Evolutionary conservation across 23 tunicate species (phyloP), one percentile per base, ranked within the genome.

Genomic region (Oikopleura albicans): DNA sequence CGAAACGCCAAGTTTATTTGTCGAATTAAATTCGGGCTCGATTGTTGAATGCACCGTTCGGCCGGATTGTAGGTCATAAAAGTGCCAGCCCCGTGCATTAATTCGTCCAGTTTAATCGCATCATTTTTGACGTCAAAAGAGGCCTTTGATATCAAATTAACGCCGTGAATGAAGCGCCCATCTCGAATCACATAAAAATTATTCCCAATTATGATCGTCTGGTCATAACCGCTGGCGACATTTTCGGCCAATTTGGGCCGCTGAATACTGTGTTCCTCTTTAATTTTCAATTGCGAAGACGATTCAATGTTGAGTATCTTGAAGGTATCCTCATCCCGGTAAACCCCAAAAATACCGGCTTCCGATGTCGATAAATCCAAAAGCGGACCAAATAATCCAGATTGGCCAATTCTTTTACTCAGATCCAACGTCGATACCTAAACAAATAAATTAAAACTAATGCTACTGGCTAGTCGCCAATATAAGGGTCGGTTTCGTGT

Each of bases 341-440:
- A 12, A 29, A 71, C 79, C 36, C 79, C 79, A 29, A 71, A 71
- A 29, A 71, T 16, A 37, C 79, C 79, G 4, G 37, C 35, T 71
- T 71, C 79, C 37, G 79, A 71, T 71, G 79, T 71, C 79, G 35
- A 12, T 37, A 71, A 37, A 37, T 71, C 79, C 37, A 71, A 29
- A 29, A 29, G 4, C 4, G 79, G 79, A 16, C 35, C 35, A 29
- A 71, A 71, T 2, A 71, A 37, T 16, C 35, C 79, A 29, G 79
- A 71, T 2, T 16, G 2, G 79, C 4, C 4, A 29, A 71, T 71
- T 71, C 31, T 29, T 71, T 71, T 37, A 4, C 37, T 12, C 34
- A 71, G 37, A 31, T 71, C 79, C 34, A 71, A 12, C 4, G 79
- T 71, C 4, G 27, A 16, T 22, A 71, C 79, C 79, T 71, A 29